Conservation (phyloP, 2,113 vertebrate genomes). For the Sceloporus undulatus region DNA sequence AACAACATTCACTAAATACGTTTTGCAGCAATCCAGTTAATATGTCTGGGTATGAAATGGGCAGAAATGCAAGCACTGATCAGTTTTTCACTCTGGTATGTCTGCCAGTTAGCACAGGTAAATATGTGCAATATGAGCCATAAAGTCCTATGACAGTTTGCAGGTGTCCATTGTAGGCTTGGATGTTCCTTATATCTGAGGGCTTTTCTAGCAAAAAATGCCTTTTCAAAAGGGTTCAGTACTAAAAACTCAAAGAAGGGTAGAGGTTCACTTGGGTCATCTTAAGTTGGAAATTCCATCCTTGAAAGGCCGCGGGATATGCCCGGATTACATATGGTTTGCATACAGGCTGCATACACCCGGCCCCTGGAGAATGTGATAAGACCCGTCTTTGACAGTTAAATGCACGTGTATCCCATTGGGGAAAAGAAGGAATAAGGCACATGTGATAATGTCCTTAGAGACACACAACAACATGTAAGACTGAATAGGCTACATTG, state of each 20-base stretch:
- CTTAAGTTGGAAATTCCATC: no score
- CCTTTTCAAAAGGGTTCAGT: not conserved
- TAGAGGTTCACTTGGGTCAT: not conserved
- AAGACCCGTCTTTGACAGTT: no score
- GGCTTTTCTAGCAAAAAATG: not conserved
- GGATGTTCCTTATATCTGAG: not conserved
- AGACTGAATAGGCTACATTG: no score
- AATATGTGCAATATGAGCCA: not conserved
- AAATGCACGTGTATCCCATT: no score
- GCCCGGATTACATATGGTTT: no score
- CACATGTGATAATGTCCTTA: no score
- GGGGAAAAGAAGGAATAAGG: no score
- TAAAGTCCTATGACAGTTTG: not conserved
- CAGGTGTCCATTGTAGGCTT: not conserved
- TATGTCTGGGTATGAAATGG: not conserved
- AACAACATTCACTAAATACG: not conserved
- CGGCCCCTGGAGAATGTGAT: no score
- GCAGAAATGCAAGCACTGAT: not conserved
- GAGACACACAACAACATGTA: no score
- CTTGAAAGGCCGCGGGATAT: no score
- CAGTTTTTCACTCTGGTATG: not conserved
- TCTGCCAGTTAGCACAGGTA: not conserved
- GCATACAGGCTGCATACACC: no score
- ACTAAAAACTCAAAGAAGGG: not conserved
- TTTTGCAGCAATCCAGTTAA: not conserved